Percentiles rank a stretch among this genome's conserved stretches.
Evolutionary conservation across 2,113 vertebrate genomes (phyloP).

Genomic region (Ovibos moschatus): DNA sequence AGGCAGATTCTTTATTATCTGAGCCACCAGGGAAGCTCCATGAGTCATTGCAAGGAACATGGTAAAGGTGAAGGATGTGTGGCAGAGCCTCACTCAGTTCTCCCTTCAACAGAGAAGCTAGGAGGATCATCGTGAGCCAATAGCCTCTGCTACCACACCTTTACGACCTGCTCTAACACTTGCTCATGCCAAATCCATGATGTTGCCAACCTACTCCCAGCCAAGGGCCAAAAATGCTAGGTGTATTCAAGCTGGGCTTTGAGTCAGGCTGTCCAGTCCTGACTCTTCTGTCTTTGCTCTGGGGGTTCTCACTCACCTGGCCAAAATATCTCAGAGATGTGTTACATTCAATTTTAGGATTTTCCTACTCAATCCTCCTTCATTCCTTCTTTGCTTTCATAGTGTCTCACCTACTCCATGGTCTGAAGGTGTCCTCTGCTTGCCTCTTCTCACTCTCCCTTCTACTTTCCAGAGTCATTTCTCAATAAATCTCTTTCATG

Average conservation of each 20-base stretch:
- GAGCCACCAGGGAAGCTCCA: not conserved
- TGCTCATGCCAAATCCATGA: not conserved
- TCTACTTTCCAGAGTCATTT: not conserved
- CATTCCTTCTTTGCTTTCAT: not conserved
- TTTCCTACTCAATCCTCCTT: not conserved
- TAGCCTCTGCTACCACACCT: not conserved
- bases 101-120: not conserved
- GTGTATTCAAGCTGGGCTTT: not conserved
- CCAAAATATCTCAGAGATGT: not conserved
- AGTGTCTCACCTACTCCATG: not conserved
- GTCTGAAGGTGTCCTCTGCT: not conserved
- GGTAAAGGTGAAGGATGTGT: not conserved
- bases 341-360: not conserved
- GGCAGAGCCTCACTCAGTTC: not conserved
- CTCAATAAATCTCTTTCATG: not conserved
- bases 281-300: not conserved
- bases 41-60: not conserved
- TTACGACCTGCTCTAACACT: not conserved
- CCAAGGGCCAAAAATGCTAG: not conserved
- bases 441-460: not conserved
- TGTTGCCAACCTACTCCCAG: not conserved
- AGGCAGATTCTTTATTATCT: not conserved
- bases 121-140: not conserved
- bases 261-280: not conserved
- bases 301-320: not conserved